Percentiles rank a stretch among this genome's conserved stretches.
These are phyloP conservation scores for Saccopteryx bilineata DNA, from an alignment of 2,113 vertebrate species.

Conservation along the genomic window DNA sequence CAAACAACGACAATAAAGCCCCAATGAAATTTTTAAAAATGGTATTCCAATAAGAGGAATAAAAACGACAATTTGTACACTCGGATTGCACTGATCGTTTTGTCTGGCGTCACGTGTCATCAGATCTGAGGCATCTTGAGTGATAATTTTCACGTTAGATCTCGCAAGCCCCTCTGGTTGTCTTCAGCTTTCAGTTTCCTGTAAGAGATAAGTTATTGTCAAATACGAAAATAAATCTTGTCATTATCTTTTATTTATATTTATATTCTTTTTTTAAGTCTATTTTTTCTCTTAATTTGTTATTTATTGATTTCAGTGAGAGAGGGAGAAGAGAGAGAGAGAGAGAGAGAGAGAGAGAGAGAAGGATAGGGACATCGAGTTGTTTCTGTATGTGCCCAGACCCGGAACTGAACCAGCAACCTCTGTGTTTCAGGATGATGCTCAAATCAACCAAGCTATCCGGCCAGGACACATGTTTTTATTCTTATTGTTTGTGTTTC, in stretches of 20 bases:
- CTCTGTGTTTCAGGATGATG: no score
- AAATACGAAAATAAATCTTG: constrained; percentile 11
- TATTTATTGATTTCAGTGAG: no score
- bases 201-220: constrained; percentile 74
- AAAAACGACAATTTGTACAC: constrained; percentile 92
- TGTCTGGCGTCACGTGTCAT: constrained; percentile 93
- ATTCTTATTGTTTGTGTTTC: not conserved
- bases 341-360: no score
- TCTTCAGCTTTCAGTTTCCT: constrained; percentile 99
- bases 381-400: no score
- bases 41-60: constrained; percentile 87
- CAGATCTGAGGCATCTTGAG: constrained; percentile 91
- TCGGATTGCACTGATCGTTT: constrained; percentile 93
- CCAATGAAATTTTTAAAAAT: constrained; percentile 82
- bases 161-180: constrained; percentile 85
- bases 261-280: not conserved
- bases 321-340: no score
- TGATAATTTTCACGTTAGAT: constrained; percentile 89
- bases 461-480: not conserved
- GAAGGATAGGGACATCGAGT: no score
- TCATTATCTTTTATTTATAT: not conserved
- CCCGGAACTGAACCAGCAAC: no score
- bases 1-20: constrained; percentile 86
- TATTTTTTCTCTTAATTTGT: no score
- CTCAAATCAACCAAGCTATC: no score